Conservation (phyloP, 1,140 invertebrate species). For the Zaprionus ornatus region DNA sequence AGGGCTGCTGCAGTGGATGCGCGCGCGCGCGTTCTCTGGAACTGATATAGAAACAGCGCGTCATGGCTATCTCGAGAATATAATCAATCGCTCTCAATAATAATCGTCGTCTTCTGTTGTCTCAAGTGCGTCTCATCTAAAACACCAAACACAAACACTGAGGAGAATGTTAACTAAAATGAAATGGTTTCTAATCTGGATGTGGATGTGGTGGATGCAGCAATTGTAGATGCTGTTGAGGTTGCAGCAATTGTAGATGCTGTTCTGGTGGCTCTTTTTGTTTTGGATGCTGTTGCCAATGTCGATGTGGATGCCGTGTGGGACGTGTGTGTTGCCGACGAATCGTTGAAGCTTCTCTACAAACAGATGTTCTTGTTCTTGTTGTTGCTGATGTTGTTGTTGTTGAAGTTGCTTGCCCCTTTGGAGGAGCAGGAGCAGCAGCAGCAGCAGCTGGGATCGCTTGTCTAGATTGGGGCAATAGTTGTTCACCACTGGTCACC, state of each 20-base stretch:
- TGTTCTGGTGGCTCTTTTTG: conserved; percentile 51
- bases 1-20: conserved; percentile 4
- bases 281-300: background rate
- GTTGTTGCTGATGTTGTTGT: conserved; percentile 46
- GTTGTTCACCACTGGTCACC: conserved; percentile 83
- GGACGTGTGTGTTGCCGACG: conserved; percentile 77
- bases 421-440: conserved; percentile 44
- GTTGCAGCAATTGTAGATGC: conserved; percentile 47
- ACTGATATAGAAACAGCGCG: conserved; percentile 36
- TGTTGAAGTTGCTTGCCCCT: conserved; percentile 45
- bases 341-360: conserved; percentile 66
- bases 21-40: conserved; percentile 15
- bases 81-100: conserved; percentile 41
- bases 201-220: conserved; percentile 32
- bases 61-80: background rate
- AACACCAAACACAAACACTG: conserved; percentile 79
- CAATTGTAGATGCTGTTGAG: conserved; percentile 19
- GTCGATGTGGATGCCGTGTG: conserved; percentile 55
- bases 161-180: conserved; percentile 82
- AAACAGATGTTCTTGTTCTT: conserved; percentile 22
- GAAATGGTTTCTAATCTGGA: conserved; percentile 80
- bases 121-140: conserved; percentile 84
- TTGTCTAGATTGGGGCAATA: conserved; percentile 76
- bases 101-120: conserved; percentile 79
- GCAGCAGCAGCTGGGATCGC: conserved; percentile 64